These are phyloP conservation scores for Trogon melanurus DNA, from an alignment of 2,113 vertebrate species.

Conservation along the genomic window DNA sequence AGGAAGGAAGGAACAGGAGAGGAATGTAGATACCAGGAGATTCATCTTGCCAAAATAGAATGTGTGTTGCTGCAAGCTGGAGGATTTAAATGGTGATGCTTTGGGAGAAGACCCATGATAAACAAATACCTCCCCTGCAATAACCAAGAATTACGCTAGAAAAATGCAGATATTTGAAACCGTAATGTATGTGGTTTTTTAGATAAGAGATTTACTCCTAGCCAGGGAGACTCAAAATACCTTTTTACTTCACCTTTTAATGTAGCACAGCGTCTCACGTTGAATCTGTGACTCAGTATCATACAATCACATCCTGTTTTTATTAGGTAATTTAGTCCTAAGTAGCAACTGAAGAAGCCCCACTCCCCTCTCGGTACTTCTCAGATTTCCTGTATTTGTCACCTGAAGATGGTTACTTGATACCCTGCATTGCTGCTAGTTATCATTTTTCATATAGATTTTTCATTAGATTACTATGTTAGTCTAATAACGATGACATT, in stretches of 20 bases:
- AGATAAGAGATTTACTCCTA: conserved; percentile 47
- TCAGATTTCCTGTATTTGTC: conserved; percentile 48
- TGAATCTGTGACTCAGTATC: conserved; percentile 44
- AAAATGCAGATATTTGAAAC: conserved; percentile 55
- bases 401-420: conserved; percentile 45
- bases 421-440: neutral
- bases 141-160: neutral
- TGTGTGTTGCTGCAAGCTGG: conserved; percentile 33
- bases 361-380: neutral
- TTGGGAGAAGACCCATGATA: conserved; percentile 7
- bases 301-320: conserved; percentile 57
- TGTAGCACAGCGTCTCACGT: neutral
- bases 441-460: neutral
- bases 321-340: conserved; percentile 51
- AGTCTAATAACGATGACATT: neutral
- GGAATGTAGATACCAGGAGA: conserved; percentile 65
- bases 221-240: conserved; percentile 48
- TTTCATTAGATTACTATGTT: neutral
- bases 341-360: conserved; percentile 44
- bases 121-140: conserved; percentile 21
- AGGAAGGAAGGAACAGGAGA: conserved; percentile 51
- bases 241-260: conserved; percentile 44
- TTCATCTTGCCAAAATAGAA: conserved; percentile 60
- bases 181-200: conserved; percentile 20
- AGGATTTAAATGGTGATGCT: conserved; percentile 35